Conservation (phyloP, 1,140 invertebrate genomes). For the Cephus cinctus region DNA sequence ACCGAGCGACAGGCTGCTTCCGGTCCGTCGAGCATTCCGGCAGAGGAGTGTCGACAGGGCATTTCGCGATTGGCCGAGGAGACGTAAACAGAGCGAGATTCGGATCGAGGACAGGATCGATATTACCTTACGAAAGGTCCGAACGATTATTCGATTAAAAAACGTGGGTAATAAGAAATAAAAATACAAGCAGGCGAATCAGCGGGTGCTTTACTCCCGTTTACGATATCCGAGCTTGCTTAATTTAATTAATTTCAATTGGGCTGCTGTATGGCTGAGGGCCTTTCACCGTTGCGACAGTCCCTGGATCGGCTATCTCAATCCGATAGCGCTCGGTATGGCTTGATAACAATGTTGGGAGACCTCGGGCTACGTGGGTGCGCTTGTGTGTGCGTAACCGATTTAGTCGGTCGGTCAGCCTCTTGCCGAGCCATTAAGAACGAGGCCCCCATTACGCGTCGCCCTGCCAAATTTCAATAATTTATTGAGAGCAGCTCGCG, state of each 20-base stretch:
- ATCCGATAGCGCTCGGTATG: constrained; percentile 26
- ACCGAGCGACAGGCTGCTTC: too few relatives aligned
- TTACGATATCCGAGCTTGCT: too few relatives aligned
- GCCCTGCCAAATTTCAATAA: constrained; percentile 36
- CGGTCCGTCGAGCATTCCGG: too few relatives aligned
- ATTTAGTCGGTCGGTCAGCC: constrained; percentile 6
- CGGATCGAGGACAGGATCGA: too few relatives aligned
- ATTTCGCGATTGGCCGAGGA: too few relatives aligned
- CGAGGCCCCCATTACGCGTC: constrained; percentile 25
- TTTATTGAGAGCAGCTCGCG: constrained; percentile 33
- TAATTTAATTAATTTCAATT: constrained; percentile 52
- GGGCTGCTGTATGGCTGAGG: constrained; percentile 29
- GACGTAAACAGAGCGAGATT: too few relatives aligned
- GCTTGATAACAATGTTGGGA: constrained; percentile 42
- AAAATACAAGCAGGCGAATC: too few relatives aligned
- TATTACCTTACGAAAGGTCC: too few relatives aligned
- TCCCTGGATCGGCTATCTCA: constrained; percentile 25
- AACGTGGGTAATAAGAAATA: too few relatives aligned
- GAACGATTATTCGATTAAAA: too few relatives aligned
- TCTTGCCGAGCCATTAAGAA: constrained; percentile 14
- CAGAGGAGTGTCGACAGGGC: too few relatives aligned
- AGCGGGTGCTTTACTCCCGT: too few relatives aligned
- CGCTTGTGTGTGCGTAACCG: constrained; percentile 20
- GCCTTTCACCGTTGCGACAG: constrained; percentile 49
- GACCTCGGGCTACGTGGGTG: constrained; percentile 34